Base-by-base conservation (phyloP, 1,140 invertebrate genomes). In the Drosophila oshimai region DNA sequence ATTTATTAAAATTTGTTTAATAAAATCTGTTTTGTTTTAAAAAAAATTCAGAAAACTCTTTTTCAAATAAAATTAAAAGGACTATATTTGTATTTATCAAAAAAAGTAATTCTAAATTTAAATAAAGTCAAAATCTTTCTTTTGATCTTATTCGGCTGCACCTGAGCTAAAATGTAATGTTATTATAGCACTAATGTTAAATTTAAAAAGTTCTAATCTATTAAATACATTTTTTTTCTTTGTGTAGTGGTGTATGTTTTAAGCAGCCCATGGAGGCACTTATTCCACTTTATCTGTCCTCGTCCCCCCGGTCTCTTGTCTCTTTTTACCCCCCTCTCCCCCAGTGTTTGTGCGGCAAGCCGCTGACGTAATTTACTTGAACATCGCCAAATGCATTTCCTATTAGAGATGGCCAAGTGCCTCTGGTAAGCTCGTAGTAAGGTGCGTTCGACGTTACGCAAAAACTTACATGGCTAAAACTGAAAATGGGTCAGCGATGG, bases 331-430 rank as follows among this genome's bases (percentile, higher is more conserved):
- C 13, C 3, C 22, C 26, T 33, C 18, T 10, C 9, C 13, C 3
- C 22, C 18, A 45, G 22, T 60, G 24, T 51, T 45, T 73, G 53
- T 83, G 64, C 33, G 61, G 41, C 74, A 67, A 84, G 65, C 70
- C 80, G 69, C 79, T 84, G 80, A 86, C 80, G 79, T 78, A 84
- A 84, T 75, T 78, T 70, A 79, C 80, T 71, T 76, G 51, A 84
- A 54, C 80, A 61, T 75, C 65, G 60, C 29, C 67, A 79, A 86
- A 86, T 84, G 80, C 80, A 86, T 86, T 86, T 79, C 41, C 46
- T 49, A 71, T 70, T 60, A 60, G 65, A 71, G 68, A 71, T 71
- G 68, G 31, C 29, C 44, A 60, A 50, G 44, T 71, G 51, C 24
- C 28, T 26, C 13, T 28, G 15, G 20, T 13, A 24, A 45, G 28